phyloP scores from a whole-genome alignment of 2,113 vertebrate genomes.

The Nyctereutes procyonoides region DNA sequence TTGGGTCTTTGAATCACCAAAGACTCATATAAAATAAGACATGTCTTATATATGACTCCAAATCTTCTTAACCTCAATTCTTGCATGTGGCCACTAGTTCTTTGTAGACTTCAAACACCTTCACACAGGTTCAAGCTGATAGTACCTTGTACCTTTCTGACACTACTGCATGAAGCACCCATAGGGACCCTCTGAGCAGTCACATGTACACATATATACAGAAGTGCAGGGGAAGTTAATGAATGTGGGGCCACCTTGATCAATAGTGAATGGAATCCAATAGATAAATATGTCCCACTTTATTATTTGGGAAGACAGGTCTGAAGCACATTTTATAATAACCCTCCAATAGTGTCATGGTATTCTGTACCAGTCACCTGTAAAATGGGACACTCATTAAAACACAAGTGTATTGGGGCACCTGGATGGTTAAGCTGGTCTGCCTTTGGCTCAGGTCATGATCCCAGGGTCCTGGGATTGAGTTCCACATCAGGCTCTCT shows the following conservation, averaged over 20 bases:
- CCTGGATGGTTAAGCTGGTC: too few species aligned
- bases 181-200: background rate
- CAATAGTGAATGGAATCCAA: background rate
- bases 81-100: background rate
- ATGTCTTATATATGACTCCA: background rate
- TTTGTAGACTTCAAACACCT: background rate
- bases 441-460: too few species aligned
- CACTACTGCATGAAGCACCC: background rate
- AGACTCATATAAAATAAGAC: background rate
- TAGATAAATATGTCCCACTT: background rate
- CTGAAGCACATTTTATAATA: background rate
- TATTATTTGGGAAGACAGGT: background rate
- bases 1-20: background rate
- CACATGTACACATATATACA: background rate
- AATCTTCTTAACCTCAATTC: background rate
- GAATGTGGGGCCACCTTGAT: background rate
- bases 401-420: too few species aligned
- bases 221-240: background rate
- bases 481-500: too few species aligned
- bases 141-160: background rate
- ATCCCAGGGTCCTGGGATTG: too few species aligned
- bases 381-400: background rate
- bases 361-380: background rate
- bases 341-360: background rate
- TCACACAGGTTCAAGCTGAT: background rate